Base-by-base conservation (phyloP, 1,140 invertebrate species). In the Monochamus saltuarius region DNA sequence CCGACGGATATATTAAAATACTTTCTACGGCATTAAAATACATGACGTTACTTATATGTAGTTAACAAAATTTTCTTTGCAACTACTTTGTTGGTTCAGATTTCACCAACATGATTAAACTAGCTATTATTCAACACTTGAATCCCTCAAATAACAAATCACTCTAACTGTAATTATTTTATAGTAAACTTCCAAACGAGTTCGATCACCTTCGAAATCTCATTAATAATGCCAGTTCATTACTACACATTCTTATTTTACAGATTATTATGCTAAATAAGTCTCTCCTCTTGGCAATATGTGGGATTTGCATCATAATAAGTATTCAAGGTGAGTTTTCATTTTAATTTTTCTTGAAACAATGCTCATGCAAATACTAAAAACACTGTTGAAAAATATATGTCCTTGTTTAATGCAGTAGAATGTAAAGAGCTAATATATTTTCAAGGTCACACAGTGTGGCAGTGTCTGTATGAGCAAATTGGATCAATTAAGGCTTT, bases 261-360 rank as follows among this genome's bases (percentile, higher is more conserved):
- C 59, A 67, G 66, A 54, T 62, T 56, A 66, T 36, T 53, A 67
- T 67, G 66, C 47, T 61, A 42, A 67, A 45, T 40, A 56, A 53
- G 57, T 57, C 40, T 3, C 56, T 55, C 16, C n/a, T 57, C 19
- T 36, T 65, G 50, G 50, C 65, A 61, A 16, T 56, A 59, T 67
- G 59, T 34, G 37, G 19, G 9, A 49, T 64, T 42, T 59, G 51
- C 56, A 55, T 36, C 47, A 39, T 39, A 17, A 51, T 49, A 16
- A 38, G 13, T 7, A 54, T 54, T 58, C 61, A 63, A 58, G 61
- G 61, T 63, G 42, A 58, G 56, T 56, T 56, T 38, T 38, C 46
- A 43, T 57, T 34, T 22, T 35, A 51, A 53, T 51, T 22, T 45
- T 36, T 36, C 39, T 60, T 37, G 36, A 35, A 52, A 36, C 37